phyloP scores from a whole-genome alignment of 2,113 vertebrate species.

The Brachypteracias leptosomus region DNA sequence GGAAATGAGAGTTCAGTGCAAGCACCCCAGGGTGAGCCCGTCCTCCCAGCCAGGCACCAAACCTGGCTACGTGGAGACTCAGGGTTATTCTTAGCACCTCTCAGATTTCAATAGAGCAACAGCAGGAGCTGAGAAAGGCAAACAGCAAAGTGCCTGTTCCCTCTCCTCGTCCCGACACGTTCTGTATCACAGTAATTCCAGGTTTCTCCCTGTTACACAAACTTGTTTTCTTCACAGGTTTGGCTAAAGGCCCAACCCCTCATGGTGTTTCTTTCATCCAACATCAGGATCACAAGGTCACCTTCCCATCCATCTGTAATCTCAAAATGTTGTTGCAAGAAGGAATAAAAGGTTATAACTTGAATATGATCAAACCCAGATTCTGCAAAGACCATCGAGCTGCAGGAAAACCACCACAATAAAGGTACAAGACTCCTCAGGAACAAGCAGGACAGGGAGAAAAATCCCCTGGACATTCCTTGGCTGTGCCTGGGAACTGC shows the following conservation, averaged over 20 bases:
- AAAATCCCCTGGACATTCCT: neutral
- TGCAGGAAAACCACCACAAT: neutral
- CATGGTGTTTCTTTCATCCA: neutral
- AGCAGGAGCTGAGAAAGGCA: constrained; percentile 56
- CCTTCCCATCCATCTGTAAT: neutral
- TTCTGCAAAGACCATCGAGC: neutral
- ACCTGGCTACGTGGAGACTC: constrained; percentile 56
- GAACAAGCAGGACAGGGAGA: neutral
- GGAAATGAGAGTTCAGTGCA: neutral
- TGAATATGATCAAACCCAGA: neutral
- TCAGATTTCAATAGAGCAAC: constrained; percentile 75
- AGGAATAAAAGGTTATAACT: neutral
- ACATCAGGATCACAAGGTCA: neutral
- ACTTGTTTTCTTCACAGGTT: neutral
- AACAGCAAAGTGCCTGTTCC: constrained; percentile 22
- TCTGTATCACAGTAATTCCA: neutral
- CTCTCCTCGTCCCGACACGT: neutral
- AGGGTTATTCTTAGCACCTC: constrained; percentile 80
- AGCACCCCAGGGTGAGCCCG: neutral
- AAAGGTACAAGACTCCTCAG: neutral
- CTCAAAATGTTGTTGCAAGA: neutral
- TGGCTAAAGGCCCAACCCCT: neutral
- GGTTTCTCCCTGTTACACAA: neutral
- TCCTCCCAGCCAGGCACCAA: constrained; percentile 53
- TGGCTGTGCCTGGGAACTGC: neutral